Evolutionary conservation across 2,888 invertebrate genomes (phyloP), one percentile per base, ranked within the genome.

Genomic region (Pachliopta kotzebuea): DNA sequence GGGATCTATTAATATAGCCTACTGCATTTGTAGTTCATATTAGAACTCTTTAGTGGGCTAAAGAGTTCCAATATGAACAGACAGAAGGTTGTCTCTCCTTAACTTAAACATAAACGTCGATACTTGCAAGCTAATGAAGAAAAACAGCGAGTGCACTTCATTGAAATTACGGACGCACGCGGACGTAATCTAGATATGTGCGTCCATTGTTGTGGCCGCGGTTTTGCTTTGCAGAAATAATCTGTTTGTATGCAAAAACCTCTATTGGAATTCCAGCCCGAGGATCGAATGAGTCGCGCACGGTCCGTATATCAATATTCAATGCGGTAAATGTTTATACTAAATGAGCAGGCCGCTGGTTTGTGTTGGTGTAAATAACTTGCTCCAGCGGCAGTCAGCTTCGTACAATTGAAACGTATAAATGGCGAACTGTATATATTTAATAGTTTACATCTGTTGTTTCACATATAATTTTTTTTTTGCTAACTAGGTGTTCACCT

Each of bases 211-310:
- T 73, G 69, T 71, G 63, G 69, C 69, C 72, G 68, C 66, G 67
- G 68, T 70, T 70, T 72, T 72, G 74, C 76, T 71, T 76, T 75
- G 78, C 75, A 80, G 81, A 82, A 83, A 83, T 82, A 78, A 69
- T 83, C 80, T 81, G 83, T 88, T 88, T 89, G 87, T 88, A 89
- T 90, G 89, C 86, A 85, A 90, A n/a, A 89, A 83, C 69, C 62
- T 64, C 67, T 67, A 83, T 88, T 85, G 79, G 76, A 84, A 89
- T 88, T 84, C 88, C 73, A 72, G 71, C 68, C 66, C 56, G 69
- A 72, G 69, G 62, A 62, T 68, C 68, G 67, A 70, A 68, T 69
- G 74, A 67, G 71, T 64, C 49, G 72, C 72, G 70, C 63, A 74
- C 67, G 66, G 63, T 74, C 75, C 73, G 72, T 76, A 76, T 76